Evolutionary conservation across 1,140 invertebrate genomes (phyloP), one percentile per base, ranked within the genome.

Genomic region (Halictus rubicundus): DNA sequence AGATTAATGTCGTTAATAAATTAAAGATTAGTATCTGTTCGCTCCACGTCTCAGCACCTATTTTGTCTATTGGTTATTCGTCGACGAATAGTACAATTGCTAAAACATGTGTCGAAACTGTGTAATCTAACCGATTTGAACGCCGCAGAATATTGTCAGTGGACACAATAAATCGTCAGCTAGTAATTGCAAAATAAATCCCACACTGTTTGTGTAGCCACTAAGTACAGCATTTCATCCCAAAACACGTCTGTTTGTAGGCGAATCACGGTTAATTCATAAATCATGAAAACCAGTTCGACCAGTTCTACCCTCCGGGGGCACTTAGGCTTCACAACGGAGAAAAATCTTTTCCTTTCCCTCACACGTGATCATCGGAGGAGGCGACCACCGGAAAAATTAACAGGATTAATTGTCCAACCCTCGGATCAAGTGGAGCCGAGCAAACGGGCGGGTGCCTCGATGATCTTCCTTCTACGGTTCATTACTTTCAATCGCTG

Each of bases 401-500:
- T 85, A 87, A 87, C 78, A 46, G 86, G 86, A 88, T 88, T 88
- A 88, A 86, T 86, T 87, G 87, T 80, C 66, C 74, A 71, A 72
- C 66, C 70, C 60, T 70, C 65, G 85, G 84, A 83, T 86, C 77
- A 83, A 81, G 70, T 32, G 42, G 46, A 70, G 21, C 37, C 54
- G 64, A 71, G 74, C 60, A 85, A 81, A 85, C 72, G 39, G 61
- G 57, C 79, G 69, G 60, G 63, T 68, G 72, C 73, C 78, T 60
- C 65, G 76, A 19, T 71, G 75, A 83, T 83, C 82, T 66, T 81
- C 78, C 68, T 77, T 75, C 83, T 59, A 89, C 84, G 87, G 89
- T 88, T 91, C 90, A 89, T 92, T 92, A 92, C 89, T 92, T 92
- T 92, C 91, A 92, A 92, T 92, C 91, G 88, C 49, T 70, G 83